Evolutionary conservation across 35 echinoderm and acorn worm genomes (phyloP), one percentile per base, ranked within the genome.

Genomic region (Acanthaster planci): DNA sequence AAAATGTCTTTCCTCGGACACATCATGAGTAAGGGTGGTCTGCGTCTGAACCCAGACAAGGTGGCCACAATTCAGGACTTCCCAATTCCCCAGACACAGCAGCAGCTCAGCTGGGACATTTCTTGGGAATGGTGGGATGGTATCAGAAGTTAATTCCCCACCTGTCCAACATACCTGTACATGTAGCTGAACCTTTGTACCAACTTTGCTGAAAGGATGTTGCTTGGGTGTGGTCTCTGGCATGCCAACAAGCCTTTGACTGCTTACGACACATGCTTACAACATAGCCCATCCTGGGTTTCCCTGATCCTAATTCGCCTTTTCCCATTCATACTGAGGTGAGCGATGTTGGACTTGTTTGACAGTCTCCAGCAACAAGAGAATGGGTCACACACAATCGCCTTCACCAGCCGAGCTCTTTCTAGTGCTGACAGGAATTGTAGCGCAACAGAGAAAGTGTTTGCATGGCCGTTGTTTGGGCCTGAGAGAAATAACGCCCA

Each of bases 381-480:
- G 22, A 57, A 60, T 18, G 51, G 34, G 15, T 22, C 38, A 15
- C 30, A 21, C 1, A 16, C 51, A 1, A 76, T 90, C 26, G 52
- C 26, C 18, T 91, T 30, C 68, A 76, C 84, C 42, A 78, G 60
- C 51, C 34, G 89, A 38, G 18, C 44, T 42, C 68, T 91, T 38
- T 37, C n/a, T 37, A 5, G 2, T n/a, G 53, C 82, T 0, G 84
- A 86, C 23, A 53, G 50, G 1, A 90, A 90, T 30, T 84, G 84
- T 34, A 50, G 56, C 2, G 40, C 82, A 27, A 78, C 51, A 19
- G 81, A 90, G 36, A 76, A 67, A n/a, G 88, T 84, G 40, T n/a
- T n/a, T 85, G 38, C 8, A 22, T 93, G 1, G 91, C 67, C 30
- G 68, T 88, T 3, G 72, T 84, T 2, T 93, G 86, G 91, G 80